phyloP scores from a whole-genome alignment of 1,140 invertebrate species.

The Calephelis nemesis region DNA sequence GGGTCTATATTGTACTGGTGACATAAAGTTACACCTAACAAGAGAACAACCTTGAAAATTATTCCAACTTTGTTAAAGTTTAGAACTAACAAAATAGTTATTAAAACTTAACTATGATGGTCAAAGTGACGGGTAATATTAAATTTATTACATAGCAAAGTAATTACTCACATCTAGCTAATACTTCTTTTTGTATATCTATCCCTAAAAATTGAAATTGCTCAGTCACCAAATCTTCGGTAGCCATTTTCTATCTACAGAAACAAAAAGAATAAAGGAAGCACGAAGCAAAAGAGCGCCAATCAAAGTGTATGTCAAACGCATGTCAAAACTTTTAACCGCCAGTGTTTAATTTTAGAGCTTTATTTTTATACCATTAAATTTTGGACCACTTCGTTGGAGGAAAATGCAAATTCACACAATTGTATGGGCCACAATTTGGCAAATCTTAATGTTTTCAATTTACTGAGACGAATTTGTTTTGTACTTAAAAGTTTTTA shows the following conservation, averaged over 20 bases:
- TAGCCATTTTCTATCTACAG: conserved; percentile 76
- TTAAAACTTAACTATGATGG: conserved; percentile 24
- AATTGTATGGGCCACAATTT: too few relatives aligned
- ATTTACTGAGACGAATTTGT: too few relatives aligned
- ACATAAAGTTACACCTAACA: conserved; percentile 80
- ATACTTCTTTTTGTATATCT: conserved; percentile 65
- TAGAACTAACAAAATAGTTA: conserved; percentile 13
- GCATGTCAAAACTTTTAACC: conserved; percentile 36
- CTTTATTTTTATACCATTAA: too few relatives aligned
- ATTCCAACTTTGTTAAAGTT: conserved; percentile 33
- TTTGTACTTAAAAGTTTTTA: too few relatives aligned
- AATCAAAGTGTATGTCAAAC: conserved; percentile 63
- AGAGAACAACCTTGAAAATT: conserved; percentile 74
- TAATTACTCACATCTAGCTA: conserved; percentile 66
- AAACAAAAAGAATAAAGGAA: conserved; percentile 64
- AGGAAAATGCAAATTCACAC: too few relatives aligned
- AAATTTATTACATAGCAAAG: conserved; percentile 20
- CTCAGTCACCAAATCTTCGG: conserved; percentile 78
- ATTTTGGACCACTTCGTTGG: too few relatives aligned
- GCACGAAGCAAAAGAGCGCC: conserved; percentile 71
- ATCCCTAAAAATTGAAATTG: conserved; percentile 77
- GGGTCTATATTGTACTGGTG: conserved; percentile 81
- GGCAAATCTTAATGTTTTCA: too few relatives aligned
- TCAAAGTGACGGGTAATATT: conserved; percentile 19
- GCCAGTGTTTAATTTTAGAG: neutral